Evolutionary conservation across 2,113 vertebrate genomes (phyloP).

Genomic region (Equus przewalskii): DNA sequence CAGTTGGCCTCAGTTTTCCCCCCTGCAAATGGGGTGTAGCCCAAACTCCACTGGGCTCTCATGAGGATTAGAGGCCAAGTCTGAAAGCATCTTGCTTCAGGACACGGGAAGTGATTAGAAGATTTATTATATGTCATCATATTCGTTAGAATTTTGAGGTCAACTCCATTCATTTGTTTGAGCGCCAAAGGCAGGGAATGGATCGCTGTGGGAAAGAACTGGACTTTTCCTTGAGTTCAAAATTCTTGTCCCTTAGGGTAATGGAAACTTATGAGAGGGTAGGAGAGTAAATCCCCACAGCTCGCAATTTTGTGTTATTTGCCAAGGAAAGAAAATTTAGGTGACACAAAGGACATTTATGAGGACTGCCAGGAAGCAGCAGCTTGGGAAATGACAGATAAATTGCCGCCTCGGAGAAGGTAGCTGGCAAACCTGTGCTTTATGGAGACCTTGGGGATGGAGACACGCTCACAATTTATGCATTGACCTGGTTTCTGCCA

Average conservation of each 20-base stretch:
- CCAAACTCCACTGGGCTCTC: neutral
- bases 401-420: conserved; percentile 1
- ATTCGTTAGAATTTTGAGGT: conserved; percentile 18
- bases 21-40: neutral
- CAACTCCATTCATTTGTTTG: neutral
- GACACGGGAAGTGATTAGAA: neutral
- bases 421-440: conserved; percentile 36
- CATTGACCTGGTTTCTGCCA: neutral
- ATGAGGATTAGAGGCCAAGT: neutral
- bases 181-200: neutral
- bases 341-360: conserved; percentile 61
- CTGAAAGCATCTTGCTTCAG: neutral
- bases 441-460: conserved; percentile 19
- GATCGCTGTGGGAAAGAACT: neutral
- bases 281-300: neutral
- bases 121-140: neutral
- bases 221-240: neutral
- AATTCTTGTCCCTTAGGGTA: neutral
- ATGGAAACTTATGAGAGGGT: neutral
- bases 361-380: conserved; percentile 47
- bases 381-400: conserved; percentile 61
- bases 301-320: neutral
- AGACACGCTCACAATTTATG: neutral
- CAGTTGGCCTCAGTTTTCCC: neutral
- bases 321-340: conserved; percentile 64